phyloP scores from a whole-genome alignment of 35 echinoderm and acorn worm genomes.

The Antedon bifida region DNA sequence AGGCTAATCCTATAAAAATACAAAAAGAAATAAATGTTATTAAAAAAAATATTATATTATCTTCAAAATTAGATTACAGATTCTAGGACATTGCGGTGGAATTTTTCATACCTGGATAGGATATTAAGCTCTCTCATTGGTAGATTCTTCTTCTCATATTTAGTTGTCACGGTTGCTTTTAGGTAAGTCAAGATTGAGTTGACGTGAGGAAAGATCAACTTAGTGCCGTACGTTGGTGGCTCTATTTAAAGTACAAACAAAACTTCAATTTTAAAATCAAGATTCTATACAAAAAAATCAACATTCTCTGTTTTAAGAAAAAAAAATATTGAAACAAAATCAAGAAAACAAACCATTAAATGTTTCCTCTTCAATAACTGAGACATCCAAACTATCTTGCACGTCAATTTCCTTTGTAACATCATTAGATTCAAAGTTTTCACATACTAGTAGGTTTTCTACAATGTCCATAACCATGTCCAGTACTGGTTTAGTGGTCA shows the following conservation, averaged over 20 bases:
- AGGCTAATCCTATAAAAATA: slow-evolving; percentile 29
- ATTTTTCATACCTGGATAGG: slow-evolving; percentile 66
- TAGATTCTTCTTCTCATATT: slow-evolving; percentile 14
- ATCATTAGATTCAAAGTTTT: slow-evolving; percentile 35
- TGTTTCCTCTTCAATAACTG: neutral
- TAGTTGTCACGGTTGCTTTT: slow-evolving; percentile 24
- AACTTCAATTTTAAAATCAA: no score
- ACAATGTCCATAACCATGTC: slow-evolving; percentile 69
- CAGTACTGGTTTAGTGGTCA: slow-evolving; percentile 23
- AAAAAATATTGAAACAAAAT: neutral
- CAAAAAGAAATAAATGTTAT: neutral
- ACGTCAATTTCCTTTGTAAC: neutral
- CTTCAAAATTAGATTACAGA: no score
- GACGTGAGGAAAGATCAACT: slow-evolving; percentile 49
- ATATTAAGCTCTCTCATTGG: slow-evolving; percentile 86
- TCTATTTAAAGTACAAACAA: slow-evolving; percentile 5
- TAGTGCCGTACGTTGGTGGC: slow-evolving; percentile 24
- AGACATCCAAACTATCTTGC: neutral
- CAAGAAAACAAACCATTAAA: neutral
- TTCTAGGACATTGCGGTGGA: no score
- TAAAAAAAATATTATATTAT: no score
- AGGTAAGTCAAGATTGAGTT: slow-evolving; percentile 44
- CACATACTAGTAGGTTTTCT: slow-evolving; percentile 32
- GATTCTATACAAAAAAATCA: no score
- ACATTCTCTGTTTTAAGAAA: neutral